phyloP scores from a whole-genome alignment of 2,888 invertebrate species.

The Tinea semifulvella region DNA sequence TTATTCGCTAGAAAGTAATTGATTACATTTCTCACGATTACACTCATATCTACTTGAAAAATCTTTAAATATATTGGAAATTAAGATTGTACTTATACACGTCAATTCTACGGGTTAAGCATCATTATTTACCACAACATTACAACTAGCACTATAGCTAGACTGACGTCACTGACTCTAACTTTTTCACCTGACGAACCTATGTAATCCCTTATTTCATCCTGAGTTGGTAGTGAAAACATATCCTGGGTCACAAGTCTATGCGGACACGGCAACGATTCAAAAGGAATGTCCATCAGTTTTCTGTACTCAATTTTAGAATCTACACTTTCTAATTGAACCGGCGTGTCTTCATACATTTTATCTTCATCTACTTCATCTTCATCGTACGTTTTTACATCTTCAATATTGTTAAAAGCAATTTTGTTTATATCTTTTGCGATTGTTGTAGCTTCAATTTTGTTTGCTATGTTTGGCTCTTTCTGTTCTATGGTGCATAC shows the following conservation, averaged over 20 bases:
- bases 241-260: conserved; percentile 41
- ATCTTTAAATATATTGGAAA: too few species aligned
- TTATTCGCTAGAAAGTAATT: too few species aligned
- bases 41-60: too few species aligned
- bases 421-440: conserved; percentile 21
- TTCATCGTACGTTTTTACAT: conserved; percentile 41
- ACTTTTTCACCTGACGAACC: neutral
- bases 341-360: conserved; percentile 48
- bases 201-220: conserved; percentile 38
- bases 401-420: conserved; percentile 20
- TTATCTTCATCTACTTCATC: conserved; percentile 39
- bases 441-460: conserved; percentile 24
- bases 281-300: conserved; percentile 44
- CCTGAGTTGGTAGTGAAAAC: conserved; percentile 52
- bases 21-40: too few species aligned
- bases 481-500: conserved; percentile 71
- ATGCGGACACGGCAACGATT: conserved; percentile 49
- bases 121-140: too few species aligned
- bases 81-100: too few species aligned
- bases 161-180: too few species aligned
- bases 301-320: conserved; percentile 43
- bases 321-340: conserved; percentile 39
- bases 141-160: too few species aligned
- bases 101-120: too few species aligned
- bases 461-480: conserved; percentile 31